phyloP scores from a whole-genome alignment of 2,113 vertebrate genomes.

The Pteropus alecto region DNA sequence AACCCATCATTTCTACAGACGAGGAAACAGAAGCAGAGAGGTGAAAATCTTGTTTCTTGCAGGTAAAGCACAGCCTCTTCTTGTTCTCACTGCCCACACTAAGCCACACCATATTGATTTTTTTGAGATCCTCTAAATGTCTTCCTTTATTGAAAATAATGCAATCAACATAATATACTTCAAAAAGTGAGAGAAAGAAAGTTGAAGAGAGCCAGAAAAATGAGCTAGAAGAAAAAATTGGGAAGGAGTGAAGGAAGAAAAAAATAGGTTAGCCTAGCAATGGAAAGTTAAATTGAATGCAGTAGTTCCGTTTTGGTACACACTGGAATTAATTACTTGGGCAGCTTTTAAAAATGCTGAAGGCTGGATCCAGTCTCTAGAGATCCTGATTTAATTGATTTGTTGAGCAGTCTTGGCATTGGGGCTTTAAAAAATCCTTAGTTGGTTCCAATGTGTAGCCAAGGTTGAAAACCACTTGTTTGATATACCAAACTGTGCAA shows the following conservation, averaged over 20 bases:
- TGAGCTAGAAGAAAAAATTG: background rate
- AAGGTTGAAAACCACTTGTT: background rate
- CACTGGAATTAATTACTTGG: background rate
- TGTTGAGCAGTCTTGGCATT: background rate
- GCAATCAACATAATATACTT: background rate
- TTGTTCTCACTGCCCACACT: background rate
- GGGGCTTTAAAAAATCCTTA: background rate
- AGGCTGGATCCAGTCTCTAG: background rate
- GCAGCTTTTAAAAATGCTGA: background rate
- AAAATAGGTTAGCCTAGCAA: background rate
- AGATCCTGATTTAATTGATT: conserved; percentile 14
- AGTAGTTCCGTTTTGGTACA: background rate
- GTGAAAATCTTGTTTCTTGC: background rate
- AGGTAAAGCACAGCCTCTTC: background rate
- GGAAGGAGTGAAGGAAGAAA: background rate
- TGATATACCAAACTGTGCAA: background rate
- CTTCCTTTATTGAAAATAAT: background rate
- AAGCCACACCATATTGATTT: background rate
- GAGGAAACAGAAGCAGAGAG: background rate
- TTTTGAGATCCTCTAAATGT: background rate
- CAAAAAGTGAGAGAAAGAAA: background rate
- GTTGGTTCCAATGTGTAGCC: background rate
- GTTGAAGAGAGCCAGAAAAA: background rate
- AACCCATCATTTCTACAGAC: background rate
- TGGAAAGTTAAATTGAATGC: background rate